Conservation (phyloP, 1,140 invertebrate genomes). For the Leptoteleia sp. region DNA sequence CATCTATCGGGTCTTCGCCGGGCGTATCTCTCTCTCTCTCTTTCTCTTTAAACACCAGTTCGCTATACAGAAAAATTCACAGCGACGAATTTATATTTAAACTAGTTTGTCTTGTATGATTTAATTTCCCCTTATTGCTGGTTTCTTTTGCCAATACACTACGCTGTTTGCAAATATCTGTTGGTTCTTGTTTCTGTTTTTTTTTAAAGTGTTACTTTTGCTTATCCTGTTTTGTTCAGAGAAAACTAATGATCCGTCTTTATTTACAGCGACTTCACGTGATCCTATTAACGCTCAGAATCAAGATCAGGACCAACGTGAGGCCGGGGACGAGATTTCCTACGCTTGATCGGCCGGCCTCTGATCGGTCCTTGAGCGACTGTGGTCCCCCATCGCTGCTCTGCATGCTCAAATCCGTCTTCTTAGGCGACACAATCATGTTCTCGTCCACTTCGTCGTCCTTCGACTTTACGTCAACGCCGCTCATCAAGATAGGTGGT, state of each 20-base stretch:
- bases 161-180: conserved; percentile 68
- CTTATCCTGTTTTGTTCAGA: conserved; percentile 25
- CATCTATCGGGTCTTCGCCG: conserved; percentile 11
- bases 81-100: conserved; percentile 64
- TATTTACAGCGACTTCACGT: conserved; percentile 72
- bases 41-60: conserved; percentile 40
- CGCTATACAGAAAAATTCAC: conserved; percentile 70
- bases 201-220: no score
- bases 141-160: conserved; percentile 55
- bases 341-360: conserved; percentile 31
- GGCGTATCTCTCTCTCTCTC: conserved; percentile 10
- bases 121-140: conserved; percentile 42
- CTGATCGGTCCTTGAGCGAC: conserved; percentile 75
- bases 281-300: conserved; percentile 64
- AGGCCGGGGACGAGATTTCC: conserved; percentile 20
- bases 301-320: conserved; percentile 44
- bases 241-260: conserved; percentile 47
- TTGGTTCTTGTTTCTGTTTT: conserved; percentile 13
- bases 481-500: conserved; percentile 57
- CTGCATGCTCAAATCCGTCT: conserved; percentile 69
- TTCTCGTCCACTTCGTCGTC: conserved; percentile 72
- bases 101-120: conserved; percentile 27
- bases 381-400: conserved; percentile 73
- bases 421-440: conserved; percentile 71
- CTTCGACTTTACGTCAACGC: conserved; percentile 43